Conservation (phyloP, 2,888 invertebrate species). For the Calameuta filiformis region DNA sequence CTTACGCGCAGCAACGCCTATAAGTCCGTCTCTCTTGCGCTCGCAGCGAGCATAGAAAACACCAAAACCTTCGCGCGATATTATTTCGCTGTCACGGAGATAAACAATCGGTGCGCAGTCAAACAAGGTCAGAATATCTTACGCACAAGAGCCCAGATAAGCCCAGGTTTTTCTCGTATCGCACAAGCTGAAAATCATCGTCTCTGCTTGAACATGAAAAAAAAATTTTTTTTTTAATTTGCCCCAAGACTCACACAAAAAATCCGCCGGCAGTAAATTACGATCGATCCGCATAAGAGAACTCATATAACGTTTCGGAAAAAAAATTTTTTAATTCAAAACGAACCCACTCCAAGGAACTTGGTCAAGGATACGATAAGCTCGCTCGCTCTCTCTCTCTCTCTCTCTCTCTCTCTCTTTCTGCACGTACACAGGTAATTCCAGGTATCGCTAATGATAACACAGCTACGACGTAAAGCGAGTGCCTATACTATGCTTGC, state of each 20-base stretch:
- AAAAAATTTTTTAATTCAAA: not conserved
- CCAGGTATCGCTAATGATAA: not conserved
- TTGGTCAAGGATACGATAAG: not conserved
- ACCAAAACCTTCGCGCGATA: not conserved
- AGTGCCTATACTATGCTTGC: not conserved
- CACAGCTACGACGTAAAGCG: not conserved
- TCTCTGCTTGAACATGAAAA: not conserved
- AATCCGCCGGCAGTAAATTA: not conserved
- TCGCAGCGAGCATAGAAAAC: not conserved
- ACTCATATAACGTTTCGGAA: not conserved
- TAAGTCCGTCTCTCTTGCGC: not conserved
- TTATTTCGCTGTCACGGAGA: not conserved
- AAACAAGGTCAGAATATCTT: not conserved
- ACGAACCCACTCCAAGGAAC: not conserved
- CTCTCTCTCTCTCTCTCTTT: not conserved
- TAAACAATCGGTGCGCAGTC: not conserved
- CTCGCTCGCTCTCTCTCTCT: too few species aligned
- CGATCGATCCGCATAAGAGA: not conserved
- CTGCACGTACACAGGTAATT: not conserved
- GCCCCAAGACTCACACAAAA: not conserved
- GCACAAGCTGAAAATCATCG: not conserved
- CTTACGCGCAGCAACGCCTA: not conserved
- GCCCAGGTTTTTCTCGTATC: not conserved
- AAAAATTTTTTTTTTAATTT: not conserved
- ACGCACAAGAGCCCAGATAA: not conserved